phyloP scores from a whole-genome alignment of 2,113 vertebrate species.

The Terrapene triunguis region DNA sequence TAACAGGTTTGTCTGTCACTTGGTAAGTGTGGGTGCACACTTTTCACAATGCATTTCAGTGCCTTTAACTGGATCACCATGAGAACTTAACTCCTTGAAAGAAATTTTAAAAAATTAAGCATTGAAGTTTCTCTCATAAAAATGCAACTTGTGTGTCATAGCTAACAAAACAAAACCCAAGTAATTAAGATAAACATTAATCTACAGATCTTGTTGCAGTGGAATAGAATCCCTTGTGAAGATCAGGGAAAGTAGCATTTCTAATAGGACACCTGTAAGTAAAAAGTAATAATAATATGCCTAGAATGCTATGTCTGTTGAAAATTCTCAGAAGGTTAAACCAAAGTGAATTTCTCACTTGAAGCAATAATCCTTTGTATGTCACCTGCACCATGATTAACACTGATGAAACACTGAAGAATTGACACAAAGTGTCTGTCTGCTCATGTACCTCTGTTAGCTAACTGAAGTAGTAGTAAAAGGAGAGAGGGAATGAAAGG shows the following conservation, averaged over 20 bases:
- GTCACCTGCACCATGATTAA: not conserved
- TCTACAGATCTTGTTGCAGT: not conserved
- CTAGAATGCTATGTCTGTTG: not conserved
- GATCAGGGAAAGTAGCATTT: not conserved
- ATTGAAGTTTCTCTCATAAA: not conserved
- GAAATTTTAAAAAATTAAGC: not conserved
- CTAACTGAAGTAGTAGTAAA: not conserved
- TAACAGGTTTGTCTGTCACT: constrained; percentile 67
- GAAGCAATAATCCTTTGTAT: not conserved
- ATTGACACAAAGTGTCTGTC: not conserved
- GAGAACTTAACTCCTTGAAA: not conserved
- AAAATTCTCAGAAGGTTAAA: not conserved
- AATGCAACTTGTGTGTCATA: not conserved
- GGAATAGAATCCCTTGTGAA: not conserved
- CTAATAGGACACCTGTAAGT: not conserved
- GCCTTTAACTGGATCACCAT: not conserved
- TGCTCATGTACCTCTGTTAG: too few species aligned
- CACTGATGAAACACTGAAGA: not conserved
- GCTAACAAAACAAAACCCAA: not conserved
- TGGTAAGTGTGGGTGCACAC: not conserved
- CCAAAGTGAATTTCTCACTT: not conserved
- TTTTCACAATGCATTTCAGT: constrained; percentile 12
- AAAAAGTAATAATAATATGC: not conserved
- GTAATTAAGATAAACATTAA: not conserved
- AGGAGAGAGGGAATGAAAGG: not conserved